Evolutionary conservation across 2,797 vertebrate species (phyloP), one percentile per base, ranked within the genome.

Genomic region (Lagodon rhomboides): DNA sequence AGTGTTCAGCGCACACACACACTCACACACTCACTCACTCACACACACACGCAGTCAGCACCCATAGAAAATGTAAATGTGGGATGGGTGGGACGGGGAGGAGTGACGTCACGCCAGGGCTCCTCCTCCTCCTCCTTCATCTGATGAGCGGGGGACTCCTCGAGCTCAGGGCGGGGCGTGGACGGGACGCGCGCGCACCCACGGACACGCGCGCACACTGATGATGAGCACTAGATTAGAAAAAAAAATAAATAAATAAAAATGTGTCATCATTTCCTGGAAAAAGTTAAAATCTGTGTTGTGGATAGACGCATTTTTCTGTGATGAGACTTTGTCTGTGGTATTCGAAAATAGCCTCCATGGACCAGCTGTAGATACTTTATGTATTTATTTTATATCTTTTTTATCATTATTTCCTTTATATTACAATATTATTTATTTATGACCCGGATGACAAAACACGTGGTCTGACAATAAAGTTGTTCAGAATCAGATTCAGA

Each of bases 11-110:
- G 88, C 85, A 79, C 73, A 22, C 85, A 79, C 72, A 22, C 30
- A 34, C 38, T 1, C 77, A 49, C 73, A 9, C 8, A 56, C 85
- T 41, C 66, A 47, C 73, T 51, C 61, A 53, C 72, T 54, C 79
- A 50, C 73, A 55, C 85, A 47, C 65, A 30, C 76, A 75, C 83
- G 76, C 86, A 83, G 83, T 22, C 83, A 74, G 89, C 92, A 93
- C 93, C 90, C 92, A 94, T 89, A 93, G 90, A 94, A 93, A 95
- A 95, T 95, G 93, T 95, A 94, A 95, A 96, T 94, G 80, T 87
- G 80, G 85, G 88, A 75, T 81, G 84, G 79, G 80, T 90, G 91
- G 93, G 94, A 89, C 34, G 89, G 91, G 89, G 9, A 50, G 53
- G 10, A 3, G 44, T 92, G 91, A 89, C 85, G 94, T 91, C 92